Base-by-base conservation (phyloP, 2,797 vertebrate species). In the Hipposideros larvatus region DNA sequence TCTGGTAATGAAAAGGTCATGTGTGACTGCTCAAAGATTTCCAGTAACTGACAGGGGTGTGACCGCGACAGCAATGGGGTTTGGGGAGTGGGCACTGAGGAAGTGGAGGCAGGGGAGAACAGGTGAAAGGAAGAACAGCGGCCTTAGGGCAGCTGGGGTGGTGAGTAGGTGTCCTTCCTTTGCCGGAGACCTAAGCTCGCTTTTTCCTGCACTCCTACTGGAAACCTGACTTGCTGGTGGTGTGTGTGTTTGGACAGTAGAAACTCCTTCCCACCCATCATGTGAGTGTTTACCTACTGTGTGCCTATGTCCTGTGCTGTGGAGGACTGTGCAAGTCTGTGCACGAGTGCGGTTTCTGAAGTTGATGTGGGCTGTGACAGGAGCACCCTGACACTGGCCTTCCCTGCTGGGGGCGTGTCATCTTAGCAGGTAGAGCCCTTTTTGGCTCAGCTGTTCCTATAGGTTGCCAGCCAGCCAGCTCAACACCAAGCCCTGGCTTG, bases 41-140 rank as follows among this genome's bases (percentile, higher is more conserved):
- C 34, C 19, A 13, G 66, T 19, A 9, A 61, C 19, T 0, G 34
- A 55, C 24, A 16, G 59, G 59, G 53, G 7, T 0, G 1, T 19
- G 66, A 53, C 66, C 65, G 34, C 26, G 79, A 31, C 31, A 9
- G 24, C 65, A 85, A 0, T 2, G 51, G 57, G 55, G 8, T 41
- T 14, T 2, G 21, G 53, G 74, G 18, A 61, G 78, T 41, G 66
- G 73, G 86, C 0, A 21, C 11, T 11, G 61, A 77, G 90, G 96
- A 90, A 82, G 90, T 57, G 43, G 86, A 71, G 93, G 90, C 46
- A 5, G 66, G 28, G 37, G 15, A 46, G 55, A 83, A 70, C 77
- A 95, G 74, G 80, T 90, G 75, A 82, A 48, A 59, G 74, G 87
- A 87, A 82, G 46, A 4, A 16, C 41, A 24, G n/a, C 31, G 37